Conservation (phyloP, 2,888 invertebrate species). For the Ischnura elegans region DNA sequence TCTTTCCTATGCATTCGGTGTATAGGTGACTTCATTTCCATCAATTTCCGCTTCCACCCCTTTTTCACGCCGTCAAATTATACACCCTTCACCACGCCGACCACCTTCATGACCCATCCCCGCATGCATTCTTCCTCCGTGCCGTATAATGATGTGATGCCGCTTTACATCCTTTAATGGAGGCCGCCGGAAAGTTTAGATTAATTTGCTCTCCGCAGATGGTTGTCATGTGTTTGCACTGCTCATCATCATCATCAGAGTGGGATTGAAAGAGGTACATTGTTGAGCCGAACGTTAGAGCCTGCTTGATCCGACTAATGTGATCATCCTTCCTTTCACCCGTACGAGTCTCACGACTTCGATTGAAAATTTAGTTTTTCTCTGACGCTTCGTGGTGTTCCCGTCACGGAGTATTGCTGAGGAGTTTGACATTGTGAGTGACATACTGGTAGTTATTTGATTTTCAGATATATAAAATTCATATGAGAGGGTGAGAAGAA, state of each 20-base stretch:
- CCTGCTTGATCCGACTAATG: neutral
- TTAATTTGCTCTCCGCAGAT: slow-evolving; percentile 19
- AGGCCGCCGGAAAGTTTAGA: slow-evolving; percentile 21
- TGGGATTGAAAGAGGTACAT: neutral
- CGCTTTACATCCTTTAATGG: slow-evolving; percentile 13
- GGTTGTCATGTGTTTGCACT: slow-evolving; percentile 4
- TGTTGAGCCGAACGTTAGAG: too few species aligned
- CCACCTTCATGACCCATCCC: neutral
- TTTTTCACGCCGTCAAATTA: too few species aligned
- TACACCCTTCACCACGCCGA: neutral
- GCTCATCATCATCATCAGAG: slow-evolving; percentile 13
- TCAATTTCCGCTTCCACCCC: too few species aligned
- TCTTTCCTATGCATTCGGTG: too few species aligned
- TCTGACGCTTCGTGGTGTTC: neutral
- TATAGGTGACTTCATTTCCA: too few species aligned
- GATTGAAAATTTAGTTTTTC: neutral
- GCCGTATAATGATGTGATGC: neutral
- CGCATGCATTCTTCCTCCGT: neutral
- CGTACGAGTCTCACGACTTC: neutral
- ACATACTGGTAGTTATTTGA: too few species aligned
- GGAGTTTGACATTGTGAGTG: neutral
- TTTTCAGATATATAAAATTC: too few species aligned
- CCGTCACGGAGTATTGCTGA: neutral
- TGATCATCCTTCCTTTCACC: neutral
- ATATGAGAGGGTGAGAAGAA: too few species aligned